These are phyloP conservation scores for Leptatherina wallacei DNA, from an alignment of 2,797 vertebrate species.

Conservation along the genomic window DNA sequence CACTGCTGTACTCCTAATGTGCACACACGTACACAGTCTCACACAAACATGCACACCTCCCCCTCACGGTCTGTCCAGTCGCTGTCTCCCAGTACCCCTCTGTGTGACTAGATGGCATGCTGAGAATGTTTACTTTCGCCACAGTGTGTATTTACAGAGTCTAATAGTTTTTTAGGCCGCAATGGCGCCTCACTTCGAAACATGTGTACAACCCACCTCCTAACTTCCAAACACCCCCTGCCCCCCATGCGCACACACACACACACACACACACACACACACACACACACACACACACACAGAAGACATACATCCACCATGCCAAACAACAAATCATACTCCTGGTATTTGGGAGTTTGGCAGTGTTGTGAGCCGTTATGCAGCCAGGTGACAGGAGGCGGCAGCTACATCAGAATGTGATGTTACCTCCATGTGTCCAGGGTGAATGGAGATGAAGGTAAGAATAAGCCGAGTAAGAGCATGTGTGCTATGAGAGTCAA, in stretches of 20 bases:
- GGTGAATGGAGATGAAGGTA: slow-evolving; percentile 38
- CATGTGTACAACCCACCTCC: slow-evolving; percentile 79
- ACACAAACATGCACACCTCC: slow-evolving; percentile 52
- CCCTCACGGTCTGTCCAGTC: slow-evolving; percentile 65
- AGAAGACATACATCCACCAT: slow-evolving; percentile 50
- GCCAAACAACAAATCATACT: slow-evolving; percentile 67
- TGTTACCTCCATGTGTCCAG: slow-evolving; percentile 33
- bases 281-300: slow-evolving; percentile 27
- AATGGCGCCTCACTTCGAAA: slow-evolving; percentile 83
- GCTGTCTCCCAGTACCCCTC: slow-evolving; percentile 81
- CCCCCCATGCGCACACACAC: neutral
- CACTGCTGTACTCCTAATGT: slow-evolving; percentile 43
- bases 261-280: slow-evolving; percentile 12
- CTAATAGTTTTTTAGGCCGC: slow-evolving; percentile 84
- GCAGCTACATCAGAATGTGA: slow-evolving; percentile 45
- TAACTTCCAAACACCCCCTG: slow-evolving; percentile 10
- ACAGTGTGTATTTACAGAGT: slow-evolving; percentile 84
- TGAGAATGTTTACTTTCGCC: slow-evolving; percentile 84
- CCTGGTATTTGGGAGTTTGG: slow-evolving; percentile 62
- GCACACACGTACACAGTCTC: slow-evolving; percentile 34
- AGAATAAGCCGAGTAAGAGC: slow-evolving; percentile 42
- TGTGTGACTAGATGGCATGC: slow-evolving; percentile 80
- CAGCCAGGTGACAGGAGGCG: slow-evolving; percentile 61
- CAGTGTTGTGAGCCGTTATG: slow-evolving; percentile 17
- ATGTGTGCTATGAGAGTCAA: slow-evolving; percentile 37